Conservation (phyloP, 1,140 invertebrate genomes). For the Pogonomyrmex californicus region DNA sequence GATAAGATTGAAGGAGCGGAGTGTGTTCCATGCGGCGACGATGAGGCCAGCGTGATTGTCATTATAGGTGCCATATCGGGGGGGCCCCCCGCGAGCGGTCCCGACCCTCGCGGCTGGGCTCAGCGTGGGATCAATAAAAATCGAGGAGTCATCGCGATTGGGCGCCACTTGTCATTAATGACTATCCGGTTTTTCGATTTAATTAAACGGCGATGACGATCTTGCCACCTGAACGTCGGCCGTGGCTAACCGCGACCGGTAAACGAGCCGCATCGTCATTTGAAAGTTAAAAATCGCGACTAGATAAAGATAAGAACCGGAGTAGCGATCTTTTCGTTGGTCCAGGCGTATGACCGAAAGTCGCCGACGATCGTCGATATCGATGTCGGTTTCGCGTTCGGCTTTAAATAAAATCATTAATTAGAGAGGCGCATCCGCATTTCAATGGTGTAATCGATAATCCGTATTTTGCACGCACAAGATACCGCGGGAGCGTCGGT, state of each 20-base stretch:
- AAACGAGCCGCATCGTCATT: neutral
- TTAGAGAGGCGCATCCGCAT: constrained; percentile 36
- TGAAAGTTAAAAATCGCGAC: constrained; percentile 24
- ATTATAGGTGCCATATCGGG: constrained; percentile 69
- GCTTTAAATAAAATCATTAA: constrained; percentile 57
- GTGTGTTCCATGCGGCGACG: constrained; percentile 58
- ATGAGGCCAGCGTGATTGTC: constrained; percentile 72
- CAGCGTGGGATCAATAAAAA: constrained; percentile 84
- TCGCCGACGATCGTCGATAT: constrained; percentile 19
- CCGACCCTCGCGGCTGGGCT: constrained; percentile 65
- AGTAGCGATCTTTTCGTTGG: neutral
- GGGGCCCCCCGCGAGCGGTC: constrained; percentile 57
- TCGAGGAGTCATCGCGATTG: constrained; percentile 85
- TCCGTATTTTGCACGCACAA: constrained; percentile 41
- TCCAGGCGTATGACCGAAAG: neutral
- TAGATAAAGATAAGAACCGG: neutral
- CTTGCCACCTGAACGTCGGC: constrained; percentile 74
- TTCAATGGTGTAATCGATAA: constrained; percentile 59
- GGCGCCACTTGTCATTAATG: constrained; percentile 87
- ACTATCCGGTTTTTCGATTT: constrained; percentile 84
- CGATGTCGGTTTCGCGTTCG: constrained; percentile 19
- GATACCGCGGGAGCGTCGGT: constrained; percentile 41
- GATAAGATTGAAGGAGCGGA: constrained; percentile 74
- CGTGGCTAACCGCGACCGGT: neutral
- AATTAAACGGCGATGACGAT: constrained; percentile 85